A percentile compares a stretch with the other conserved stretches of the same genome.
Conservation (phyloP, 2,113 vertebrate species). For the Syngnathus typhle region DNA sequence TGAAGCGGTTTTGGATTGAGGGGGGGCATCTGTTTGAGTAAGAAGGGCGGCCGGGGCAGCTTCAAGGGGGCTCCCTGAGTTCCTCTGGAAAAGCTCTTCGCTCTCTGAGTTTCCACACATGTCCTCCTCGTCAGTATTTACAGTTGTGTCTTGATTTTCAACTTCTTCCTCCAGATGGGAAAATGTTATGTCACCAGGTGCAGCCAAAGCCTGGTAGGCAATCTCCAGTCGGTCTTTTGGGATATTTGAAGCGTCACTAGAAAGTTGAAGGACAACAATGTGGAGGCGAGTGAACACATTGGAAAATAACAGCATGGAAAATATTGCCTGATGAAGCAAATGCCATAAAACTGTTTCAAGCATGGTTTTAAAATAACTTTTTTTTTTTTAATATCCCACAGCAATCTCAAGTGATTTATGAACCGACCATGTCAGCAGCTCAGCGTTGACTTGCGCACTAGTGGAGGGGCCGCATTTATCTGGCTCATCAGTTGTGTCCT, state of each 20-base stretch:
- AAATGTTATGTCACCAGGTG: conserved; percentile 60
- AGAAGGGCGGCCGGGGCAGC: conserved; percentile 39
- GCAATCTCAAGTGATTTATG: neutral
- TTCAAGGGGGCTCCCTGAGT: conserved; percentile 40
- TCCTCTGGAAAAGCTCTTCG: conserved; percentile 22
- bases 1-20: conserved; percentile 3
- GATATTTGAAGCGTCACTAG: conserved; percentile 32
- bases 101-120: conserved; percentile 34
- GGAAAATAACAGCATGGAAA: neutral
- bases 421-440: conserved; percentile 7
- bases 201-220: conserved; percentile 69
- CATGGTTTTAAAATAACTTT: too few relatives aligned
- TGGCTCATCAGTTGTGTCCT: neutral
- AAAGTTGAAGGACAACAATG: conserved; percentile 4
- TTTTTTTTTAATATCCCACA: neutral
- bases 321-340: neutral
- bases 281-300: neutral
- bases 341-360: neutral
- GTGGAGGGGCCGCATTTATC: neutral
- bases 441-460: neutral
- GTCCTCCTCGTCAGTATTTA: conserved; percentile 9
- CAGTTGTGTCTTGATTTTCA: conserved; percentile 27
- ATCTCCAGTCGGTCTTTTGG: conserved; percentile 58
- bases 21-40: conserved; percentile 9
- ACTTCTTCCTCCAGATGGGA: conserved; percentile 71